Conservation (phyloP, 2,888 invertebrate genomes). For the Mechanitis mazaeus region DNA sequence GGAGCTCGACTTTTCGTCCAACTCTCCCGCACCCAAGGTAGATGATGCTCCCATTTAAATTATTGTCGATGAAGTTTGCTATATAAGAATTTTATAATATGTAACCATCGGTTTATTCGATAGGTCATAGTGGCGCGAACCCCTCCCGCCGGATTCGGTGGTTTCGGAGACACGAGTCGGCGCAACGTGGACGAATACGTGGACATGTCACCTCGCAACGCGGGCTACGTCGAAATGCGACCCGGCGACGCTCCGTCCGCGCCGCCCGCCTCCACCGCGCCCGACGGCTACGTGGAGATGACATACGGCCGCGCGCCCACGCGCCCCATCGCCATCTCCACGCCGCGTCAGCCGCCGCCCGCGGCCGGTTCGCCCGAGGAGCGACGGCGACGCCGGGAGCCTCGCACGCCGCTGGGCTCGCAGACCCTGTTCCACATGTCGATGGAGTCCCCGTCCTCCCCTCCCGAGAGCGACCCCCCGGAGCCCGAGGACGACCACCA, state of each 20-base stretch:
- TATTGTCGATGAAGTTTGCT: no score
- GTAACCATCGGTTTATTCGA: background rate
- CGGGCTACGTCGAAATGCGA: conserved; percentile 80
- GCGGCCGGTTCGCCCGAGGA: conserved; percentile 35
- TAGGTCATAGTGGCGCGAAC: conserved; percentile 47
- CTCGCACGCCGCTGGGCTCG: conserved; percentile 77
- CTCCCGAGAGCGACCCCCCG: conserved; percentile 63
- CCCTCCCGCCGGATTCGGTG: conserved; percentile 40
- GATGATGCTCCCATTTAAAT: background rate
- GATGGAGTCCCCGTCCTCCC: conserved; percentile 80
- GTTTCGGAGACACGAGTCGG: conserved; percentile 41
- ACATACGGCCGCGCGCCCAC: conserved; percentile 74
- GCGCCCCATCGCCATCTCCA: conserved; percentile 79
- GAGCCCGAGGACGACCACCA: conserved; percentile 52
- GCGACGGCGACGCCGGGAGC: conserved; percentile 44
- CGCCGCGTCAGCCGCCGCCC: conserved; percentile 35
- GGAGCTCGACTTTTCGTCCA: conserved; percentile 79
- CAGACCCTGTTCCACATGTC: conserved; percentile 80
- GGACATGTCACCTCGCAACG: conserved; percentile 65
- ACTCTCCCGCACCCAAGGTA: conserved; percentile 50
- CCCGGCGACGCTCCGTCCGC: conserved; percentile 43
- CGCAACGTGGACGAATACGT: conserved; percentile 63
- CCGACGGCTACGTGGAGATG: conserved; percentile 83
- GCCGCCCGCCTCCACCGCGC: conserved; percentile 38
- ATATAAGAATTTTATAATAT: background rate